phyloP scores from a whole-genome alignment of 2,113 vertebrate species.

The Xiphophorus hellerii region DNA sequence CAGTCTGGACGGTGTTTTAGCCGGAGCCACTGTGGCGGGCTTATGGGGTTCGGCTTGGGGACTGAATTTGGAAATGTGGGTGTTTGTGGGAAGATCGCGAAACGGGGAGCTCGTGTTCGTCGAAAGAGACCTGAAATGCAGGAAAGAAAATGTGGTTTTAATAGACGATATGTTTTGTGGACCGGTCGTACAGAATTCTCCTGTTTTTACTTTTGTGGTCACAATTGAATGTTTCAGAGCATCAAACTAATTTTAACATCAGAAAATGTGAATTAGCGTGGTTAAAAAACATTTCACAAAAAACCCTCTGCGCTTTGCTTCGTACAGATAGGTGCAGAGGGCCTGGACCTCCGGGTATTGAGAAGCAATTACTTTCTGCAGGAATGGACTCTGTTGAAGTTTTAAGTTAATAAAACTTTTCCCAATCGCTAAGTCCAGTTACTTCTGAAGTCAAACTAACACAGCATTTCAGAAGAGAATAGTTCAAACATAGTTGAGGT shows the following conservation, averaged over 20 bases:
- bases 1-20: slow-evolving; percentile 32
- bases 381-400: no score
- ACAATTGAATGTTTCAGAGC: background rate
- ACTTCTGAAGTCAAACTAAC: background rate
- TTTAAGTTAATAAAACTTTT: no score
- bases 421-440: background rate
- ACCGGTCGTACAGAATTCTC: background rate
- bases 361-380: no score
- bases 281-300: no score
- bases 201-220: background rate
- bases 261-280: no score
- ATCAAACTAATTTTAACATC: background rate
- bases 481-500: background rate
- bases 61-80: slow-evolving; percentile 39
- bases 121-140: slow-evolving; percentile 46
- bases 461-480: no score
- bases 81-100: slow-evolving; percentile 40
- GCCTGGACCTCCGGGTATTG: no score
- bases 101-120: slow-evolving; percentile 10
- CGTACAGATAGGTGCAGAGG: no score
- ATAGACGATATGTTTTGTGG: background rate
- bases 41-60: slow-evolving; percentile 27
- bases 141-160: background rate
- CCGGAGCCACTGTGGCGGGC: slow-evolving; percentile 7
- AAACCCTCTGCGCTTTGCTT: no score